These are phyloP conservation scores for Trichonephila inaurata DNA, from an alignment of 1,140 invertebrate species.

Conservation along the genomic window DNA sequence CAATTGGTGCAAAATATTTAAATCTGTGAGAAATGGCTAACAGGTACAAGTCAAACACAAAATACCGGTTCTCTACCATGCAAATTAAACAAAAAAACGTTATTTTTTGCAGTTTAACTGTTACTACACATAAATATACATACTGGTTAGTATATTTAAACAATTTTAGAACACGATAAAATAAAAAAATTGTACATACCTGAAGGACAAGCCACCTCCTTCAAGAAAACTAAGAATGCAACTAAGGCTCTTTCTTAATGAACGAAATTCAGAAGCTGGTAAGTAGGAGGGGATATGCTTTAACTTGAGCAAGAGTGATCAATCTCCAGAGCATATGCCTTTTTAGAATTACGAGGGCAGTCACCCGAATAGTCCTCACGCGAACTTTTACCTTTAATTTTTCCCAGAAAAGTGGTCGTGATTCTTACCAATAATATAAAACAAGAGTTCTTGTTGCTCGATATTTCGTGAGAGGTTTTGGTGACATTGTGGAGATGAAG, in stretches of 20 bases:
- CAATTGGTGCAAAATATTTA: not conserved
- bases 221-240: not conserved
- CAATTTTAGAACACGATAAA: too few species aligned
- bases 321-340: not conserved
- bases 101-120: not conserved
- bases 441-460: conserved; percentile 4
- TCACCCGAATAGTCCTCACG: conserved; percentile 42
- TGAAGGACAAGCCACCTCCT: not conserved
- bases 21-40: not conserved
- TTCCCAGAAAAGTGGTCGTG: conserved; percentile 1
- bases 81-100: not conserved
- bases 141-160: too few species aligned
- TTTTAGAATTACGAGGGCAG: conserved; percentile 11
- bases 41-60: not conserved
- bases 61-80: not conserved
- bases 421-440: conserved; percentile 21
- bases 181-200: not conserved
- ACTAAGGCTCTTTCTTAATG: not conserved
- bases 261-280: not conserved
- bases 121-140: too few species aligned
- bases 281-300: not conserved
- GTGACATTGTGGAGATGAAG: not conserved
- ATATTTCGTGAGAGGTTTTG: not conserved
- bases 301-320: not conserved
- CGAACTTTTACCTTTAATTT: conserved; percentile 39